Evolutionary conservation across 2,888 invertebrate genomes (phyloP).

Genomic region (Iphiclides podalirius): DNA sequence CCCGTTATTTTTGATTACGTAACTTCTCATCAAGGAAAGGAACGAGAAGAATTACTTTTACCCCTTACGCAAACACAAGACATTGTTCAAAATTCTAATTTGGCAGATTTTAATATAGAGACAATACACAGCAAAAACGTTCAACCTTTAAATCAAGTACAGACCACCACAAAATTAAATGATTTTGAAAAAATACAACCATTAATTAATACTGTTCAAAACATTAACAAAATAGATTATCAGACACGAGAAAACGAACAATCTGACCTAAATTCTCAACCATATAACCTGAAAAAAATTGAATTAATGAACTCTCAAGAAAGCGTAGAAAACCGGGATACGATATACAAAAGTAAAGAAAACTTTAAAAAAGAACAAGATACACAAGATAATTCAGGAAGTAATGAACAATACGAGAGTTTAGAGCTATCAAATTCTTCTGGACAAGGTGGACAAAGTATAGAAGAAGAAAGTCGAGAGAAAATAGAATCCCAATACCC

Average conservation of each 20-base stretch:
- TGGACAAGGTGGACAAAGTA: no score
- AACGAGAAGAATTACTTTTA: constrained; percentile 30
- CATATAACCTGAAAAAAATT: constrained; percentile 32
- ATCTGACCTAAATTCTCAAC: constrained; percentile 23
- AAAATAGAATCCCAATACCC: no score
- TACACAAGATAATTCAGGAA: constrained; percentile 6
- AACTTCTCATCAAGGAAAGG: constrained; percentile 44
- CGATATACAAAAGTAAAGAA: neutral
- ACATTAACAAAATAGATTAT: constrained; percentile 22
- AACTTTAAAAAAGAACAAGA: neutral
- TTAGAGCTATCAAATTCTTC: neutral
- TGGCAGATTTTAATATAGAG: constrained; percentile 64
- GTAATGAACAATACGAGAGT: neutral
- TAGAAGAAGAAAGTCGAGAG: no score
- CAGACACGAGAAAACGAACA: neutral
- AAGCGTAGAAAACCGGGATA: constrained; percentile 2
- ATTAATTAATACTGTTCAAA: constrained; percentile 2
- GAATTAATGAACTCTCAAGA: neutral
- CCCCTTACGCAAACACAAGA: constrained; percentile 28
- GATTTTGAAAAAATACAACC: neutral
- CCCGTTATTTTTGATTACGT: constrained; percentile 49
- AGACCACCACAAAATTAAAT: constrained; percentile 1
- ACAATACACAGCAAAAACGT: constrained; percentile 45
- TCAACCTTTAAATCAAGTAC: constrained; percentile 19
- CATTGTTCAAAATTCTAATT: constrained; percentile 43